Percentiles rank a stretch among this genome's conserved stretches.
These are phyloP conservation scores for Phorcus lineatus DNA, from an alignment of 2,888 invertebrate genomes.

Conservation along the genomic window DNA sequence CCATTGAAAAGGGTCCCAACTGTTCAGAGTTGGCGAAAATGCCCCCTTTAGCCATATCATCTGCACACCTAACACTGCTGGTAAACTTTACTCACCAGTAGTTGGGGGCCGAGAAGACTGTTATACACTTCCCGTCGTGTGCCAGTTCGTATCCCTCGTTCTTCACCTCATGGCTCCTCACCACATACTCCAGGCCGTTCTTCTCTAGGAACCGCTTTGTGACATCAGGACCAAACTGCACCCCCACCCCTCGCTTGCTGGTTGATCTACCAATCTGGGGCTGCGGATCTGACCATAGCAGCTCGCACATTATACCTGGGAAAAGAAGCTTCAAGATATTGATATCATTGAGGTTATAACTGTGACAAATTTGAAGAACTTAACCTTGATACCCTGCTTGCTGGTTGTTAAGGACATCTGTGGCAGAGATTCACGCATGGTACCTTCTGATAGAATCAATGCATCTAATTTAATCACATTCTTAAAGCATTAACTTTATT, in stretches of 20 bases:
- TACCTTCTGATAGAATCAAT: no score
- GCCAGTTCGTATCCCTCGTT: slow-evolving; percentile 95
- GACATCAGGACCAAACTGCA: slow-evolving; percentile 98
- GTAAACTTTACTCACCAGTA: slow-evolving; percentile 85
- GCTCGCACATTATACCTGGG: slow-evolving; percentile 94
- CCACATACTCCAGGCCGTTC: slow-evolving; percentile 94
- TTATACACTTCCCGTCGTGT: slow-evolving; percentile 96
- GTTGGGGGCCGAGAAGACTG: slow-evolving; percentile 99
- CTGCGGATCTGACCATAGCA: slow-evolving; percentile 99
- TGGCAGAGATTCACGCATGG: no score
- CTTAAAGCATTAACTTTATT: no score
- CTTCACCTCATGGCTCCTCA: slow-evolving; percentile 98
- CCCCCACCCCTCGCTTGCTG: slow-evolving; percentile 97
- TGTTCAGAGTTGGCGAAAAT: no score
- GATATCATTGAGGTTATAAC: no score
- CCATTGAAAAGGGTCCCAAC: no score
- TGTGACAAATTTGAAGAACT: no score
- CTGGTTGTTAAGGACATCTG: no score
- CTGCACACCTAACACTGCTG: no score
- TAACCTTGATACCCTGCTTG: no score
- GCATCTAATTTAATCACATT: no score
- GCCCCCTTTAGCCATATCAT: no score
- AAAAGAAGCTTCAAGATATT: background rate
- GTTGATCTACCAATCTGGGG: slow-evolving; percentile 90
- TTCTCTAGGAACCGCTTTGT: slow-evolving; percentile 86